These are phyloP conservation scores for Drosophila punjabiensis DNA, from an alignment of 1,140 invertebrate genomes.

Conservation along the genomic window DNA sequence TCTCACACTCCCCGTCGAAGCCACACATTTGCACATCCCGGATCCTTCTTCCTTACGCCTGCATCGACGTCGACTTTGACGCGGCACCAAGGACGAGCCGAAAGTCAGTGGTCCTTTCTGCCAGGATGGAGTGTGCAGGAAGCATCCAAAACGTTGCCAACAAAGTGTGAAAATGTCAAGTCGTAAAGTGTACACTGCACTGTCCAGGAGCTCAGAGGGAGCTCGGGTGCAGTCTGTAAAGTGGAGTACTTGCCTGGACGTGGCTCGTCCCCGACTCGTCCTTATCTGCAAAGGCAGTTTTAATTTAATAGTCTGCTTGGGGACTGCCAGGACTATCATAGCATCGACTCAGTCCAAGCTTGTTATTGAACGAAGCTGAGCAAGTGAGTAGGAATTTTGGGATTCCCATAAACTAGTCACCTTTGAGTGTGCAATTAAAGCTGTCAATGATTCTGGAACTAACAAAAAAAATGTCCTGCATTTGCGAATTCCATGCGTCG, in stretches of 20 bases:
- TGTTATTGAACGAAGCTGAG: neutral
- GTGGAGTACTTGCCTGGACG: conserved; percentile 17
- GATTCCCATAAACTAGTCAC: conserved; percentile 7
- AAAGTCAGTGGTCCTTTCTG: conserved; percentile 36
- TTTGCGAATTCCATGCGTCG: conserved; percentile 53
- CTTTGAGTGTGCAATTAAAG: conserved; percentile 4
- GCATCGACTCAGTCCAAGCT: neutral
- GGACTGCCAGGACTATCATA: neutral
- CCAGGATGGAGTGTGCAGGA: conserved; percentile 29
- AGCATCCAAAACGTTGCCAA: conserved; percentile 61
- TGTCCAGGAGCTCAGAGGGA: conserved; percentile 6
- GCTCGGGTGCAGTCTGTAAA: conserved; percentile 19
- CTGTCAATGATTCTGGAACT: neutral
- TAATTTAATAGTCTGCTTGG: conserved; percentile 41
- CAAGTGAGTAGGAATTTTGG: neutral
- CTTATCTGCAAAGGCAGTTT: conserved; percentile 33
- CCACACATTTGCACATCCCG: conserved; percentile 46
- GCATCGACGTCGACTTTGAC: conserved; percentile 50
- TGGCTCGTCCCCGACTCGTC: neutral
- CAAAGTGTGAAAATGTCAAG: conserved; percentile 85
- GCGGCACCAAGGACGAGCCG: conserved; percentile 45
- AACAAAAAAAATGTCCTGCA: conserved; percentile 60
- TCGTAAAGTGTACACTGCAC: conserved; percentile 77
- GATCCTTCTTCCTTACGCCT: conserved; percentile 26
- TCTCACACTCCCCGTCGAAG: conserved; percentile 11